Evolutionary conservation across 2,113 vertebrate species (phyloP).

Genomic region (Irena cyanogastra): DNA sequence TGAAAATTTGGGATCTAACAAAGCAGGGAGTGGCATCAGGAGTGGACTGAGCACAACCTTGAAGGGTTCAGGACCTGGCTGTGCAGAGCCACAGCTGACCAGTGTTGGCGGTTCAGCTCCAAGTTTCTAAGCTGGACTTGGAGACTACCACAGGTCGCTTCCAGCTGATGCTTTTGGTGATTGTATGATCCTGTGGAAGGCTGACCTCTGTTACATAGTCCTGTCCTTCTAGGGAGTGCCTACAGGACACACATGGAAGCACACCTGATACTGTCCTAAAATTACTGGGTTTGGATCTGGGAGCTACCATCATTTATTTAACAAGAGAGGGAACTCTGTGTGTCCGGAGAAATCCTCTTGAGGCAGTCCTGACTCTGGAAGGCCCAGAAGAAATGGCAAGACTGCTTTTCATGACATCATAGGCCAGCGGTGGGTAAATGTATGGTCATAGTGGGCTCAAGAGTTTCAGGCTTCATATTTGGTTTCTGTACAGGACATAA

Average conservation of each 20-base stretch:
- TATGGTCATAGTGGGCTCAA: not conserved
- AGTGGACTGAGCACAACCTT: not conserved
- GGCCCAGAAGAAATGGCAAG: not conserved
- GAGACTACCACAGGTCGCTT: not conserved
- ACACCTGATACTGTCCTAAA: not conserved
- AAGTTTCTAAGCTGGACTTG: not conserved
- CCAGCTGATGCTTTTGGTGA: not conserved
- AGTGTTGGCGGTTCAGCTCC: not conserved
- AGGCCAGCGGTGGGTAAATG: not conserved
- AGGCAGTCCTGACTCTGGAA: not conserved
- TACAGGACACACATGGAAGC: not conserved
- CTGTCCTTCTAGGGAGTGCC: not conserved
- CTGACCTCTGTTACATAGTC: fast-evolving
- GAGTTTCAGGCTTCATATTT: not conserved
- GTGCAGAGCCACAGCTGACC: not conserved
- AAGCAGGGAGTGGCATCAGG: not conserved
- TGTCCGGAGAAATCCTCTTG: not conserved
- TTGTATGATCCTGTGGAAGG: not conserved
- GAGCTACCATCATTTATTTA: not conserved
- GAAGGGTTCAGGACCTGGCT: not conserved
- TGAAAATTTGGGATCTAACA: not conserved
- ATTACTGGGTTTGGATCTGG: not conserved
- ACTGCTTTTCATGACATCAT: not conserved
- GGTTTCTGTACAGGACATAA: not conserved
- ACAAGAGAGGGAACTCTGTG: not conserved